phyloP scores from a whole-genome alignment of 2,113 vertebrate species.

The Ceratotherium simum region DNA sequence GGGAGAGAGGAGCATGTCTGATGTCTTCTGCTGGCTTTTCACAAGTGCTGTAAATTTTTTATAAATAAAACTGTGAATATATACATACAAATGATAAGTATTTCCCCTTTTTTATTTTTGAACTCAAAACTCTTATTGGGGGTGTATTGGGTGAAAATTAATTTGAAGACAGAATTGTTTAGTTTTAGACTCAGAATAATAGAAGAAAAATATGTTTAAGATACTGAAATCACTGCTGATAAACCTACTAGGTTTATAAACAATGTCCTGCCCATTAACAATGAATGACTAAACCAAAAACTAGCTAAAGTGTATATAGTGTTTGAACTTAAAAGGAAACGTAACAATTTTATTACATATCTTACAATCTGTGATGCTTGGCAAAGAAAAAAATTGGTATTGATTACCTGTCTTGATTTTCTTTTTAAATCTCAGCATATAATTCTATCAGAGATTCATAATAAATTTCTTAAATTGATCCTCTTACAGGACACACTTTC shows the following conservation, averaged over 20 bases:
- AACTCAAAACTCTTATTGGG: slow-evolving; percentile 39
- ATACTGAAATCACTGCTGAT: slow-evolving; percentile 49
- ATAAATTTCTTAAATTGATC: not conserved
- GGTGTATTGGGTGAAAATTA: slow-evolving; percentile 35
- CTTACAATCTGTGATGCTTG: slow-evolving; percentile 16
- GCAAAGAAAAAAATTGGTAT: not conserved
- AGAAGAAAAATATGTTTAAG: slow-evolving; percentile 7
- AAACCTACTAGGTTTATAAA: slow-evolving; percentile 11
- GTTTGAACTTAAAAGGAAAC: slow-evolving; percentile 31
- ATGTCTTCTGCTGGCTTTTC: slow-evolving; percentile 66
- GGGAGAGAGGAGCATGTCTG: not conserved
- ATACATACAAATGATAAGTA: slow-evolving; percentile 64
- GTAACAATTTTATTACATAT: not conserved
- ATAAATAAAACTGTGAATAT: slow-evolving; percentile 79
- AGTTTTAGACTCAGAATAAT: not conserved
- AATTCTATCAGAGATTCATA: slow-evolving; percentile 7
- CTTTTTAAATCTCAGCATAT: not conserved
- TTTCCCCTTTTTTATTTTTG: slow-evolving; percentile 72
- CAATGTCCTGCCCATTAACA: slow-evolving; percentile 18
- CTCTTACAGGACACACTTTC: not conserved
- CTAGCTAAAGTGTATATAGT: not conserved
- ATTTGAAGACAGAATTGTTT: slow-evolving; percentile 49
- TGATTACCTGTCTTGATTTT: slow-evolving; percentile 10
- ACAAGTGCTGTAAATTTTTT: slow-evolving; percentile 78
- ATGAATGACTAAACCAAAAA: slow-evolving; percentile 30